A percentile compares a stretch with the other conserved stretches of the same genome.
phyloP scores from a whole-genome alignment of 2,888 invertebrate genomes.

The Epiperipatus broadwayi region DNA sequence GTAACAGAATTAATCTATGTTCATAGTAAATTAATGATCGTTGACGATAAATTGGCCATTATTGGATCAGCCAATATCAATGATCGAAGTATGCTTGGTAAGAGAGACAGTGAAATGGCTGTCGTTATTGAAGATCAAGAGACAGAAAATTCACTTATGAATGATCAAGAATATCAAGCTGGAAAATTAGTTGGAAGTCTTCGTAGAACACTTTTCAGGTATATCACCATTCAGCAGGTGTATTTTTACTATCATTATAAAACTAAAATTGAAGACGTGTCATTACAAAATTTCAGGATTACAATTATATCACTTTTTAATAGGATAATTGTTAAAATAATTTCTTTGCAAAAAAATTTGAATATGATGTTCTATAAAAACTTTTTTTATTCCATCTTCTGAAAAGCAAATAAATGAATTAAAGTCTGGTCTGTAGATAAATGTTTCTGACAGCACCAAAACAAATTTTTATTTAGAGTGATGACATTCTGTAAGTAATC shows the following conservation, averaged over 20 bases:
- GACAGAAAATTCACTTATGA: conserved; percentile 19
- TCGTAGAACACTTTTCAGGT: conserved; percentile 26
- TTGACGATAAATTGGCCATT: conserved; percentile 28
- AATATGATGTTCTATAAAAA: conserved; percentile 4
- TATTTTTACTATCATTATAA: too few relatives aligned
- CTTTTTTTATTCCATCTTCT: conserved; percentile 8
- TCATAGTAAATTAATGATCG: conserved; percentile 30
- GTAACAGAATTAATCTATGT: conserved; percentile 31
- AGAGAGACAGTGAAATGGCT: conserved; percentile 28
- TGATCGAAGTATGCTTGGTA: conserved; percentile 28
- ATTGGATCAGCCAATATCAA: conserved; percentile 32
- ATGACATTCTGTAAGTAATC: too few relatives aligned
- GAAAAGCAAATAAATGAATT: too few relatives aligned
- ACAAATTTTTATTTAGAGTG: too few relatives aligned
- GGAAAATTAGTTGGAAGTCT: conserved; percentile 27
- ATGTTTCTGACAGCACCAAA: too few relatives aligned
- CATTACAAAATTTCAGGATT: too few relatives aligned
- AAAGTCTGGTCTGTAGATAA: too few relatives aligned
- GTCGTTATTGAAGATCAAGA: conserved; percentile 26
- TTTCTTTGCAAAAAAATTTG: not conserved
- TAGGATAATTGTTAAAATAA: conserved; percentile 5
- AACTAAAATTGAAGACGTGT: too few relatives aligned
- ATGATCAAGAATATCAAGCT: conserved; percentile 22
- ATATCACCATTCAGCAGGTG: not conserved
- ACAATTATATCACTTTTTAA: too few relatives aligned